Base-by-base conservation (phyloP, 2,797 vertebrate genomes). In the Eremophila alpestris region DNA sequence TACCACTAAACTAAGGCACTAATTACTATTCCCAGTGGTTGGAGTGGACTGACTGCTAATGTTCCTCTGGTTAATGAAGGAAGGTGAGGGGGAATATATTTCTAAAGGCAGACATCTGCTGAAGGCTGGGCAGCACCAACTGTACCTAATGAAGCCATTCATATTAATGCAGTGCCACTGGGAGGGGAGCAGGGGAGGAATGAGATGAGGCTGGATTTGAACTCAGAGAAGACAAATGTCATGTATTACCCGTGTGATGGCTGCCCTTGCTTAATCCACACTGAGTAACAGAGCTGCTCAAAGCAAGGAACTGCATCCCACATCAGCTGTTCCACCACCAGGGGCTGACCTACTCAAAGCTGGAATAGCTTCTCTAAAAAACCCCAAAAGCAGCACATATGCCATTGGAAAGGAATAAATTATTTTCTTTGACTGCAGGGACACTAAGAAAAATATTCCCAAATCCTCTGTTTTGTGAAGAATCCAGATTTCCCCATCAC, bases 21-120 rank as follows among this genome's bases (percentile, higher is more conserved):
- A 96, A 97, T 96, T 97, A 91, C 93, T 95, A 64, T 90, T 96
- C 94, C 96, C 94, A 89, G 83, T 91, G 70, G 94, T 82, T 89
- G 80, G 78, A 94, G 89, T 89, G 95, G 93, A 95, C 94, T 88
- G 94, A 94, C 90, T 96, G 81, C 96, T 96, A 95, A 96, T 95
- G 90, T 58, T 89, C 90, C 77, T 94, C 79, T 96, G 76, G 78
- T 93, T 96, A 96, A 97, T 93, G 90, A 96, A 93, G 89, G 95
- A 93, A 95, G 93, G 94, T 93, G 88, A 96, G 87, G 88, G 63
- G 93, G 94, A 94, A 94, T 90, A 73, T 86, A 95, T 85, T 93
- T 95, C 93, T 71, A 82, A 87, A 93, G 83, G 81, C 94, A 91
- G 94, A 93, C 93, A 96, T 95, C 87, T 96, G 93, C 96, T 94